Evolutionary conservation across 2,797 vertebrate species (phyloP), one percentile per base, ranked within the genome.

Genomic region (Gouania willdenowi): DNA sequence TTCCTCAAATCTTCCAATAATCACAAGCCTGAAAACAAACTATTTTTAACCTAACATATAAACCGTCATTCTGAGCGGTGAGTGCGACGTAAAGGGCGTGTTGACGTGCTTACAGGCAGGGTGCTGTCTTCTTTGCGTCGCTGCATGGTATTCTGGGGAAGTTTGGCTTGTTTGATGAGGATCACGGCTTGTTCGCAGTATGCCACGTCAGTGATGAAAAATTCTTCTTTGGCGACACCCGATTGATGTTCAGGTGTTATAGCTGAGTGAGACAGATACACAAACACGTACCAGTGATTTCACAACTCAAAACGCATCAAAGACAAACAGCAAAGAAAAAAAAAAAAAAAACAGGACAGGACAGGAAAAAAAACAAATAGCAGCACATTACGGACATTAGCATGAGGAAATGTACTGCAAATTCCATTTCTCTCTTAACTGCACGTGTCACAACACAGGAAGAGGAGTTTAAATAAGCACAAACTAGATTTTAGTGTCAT

Each of bases 121-220:
- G 67, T 58, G 8, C 83, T 81, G 1, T 91, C 88, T 51, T 89
- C 87, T 61, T 81, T 89, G 32, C 71, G 59, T 44, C 72, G 75
- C n/a, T 81, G 72, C 39, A 58, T 70, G 26, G 57, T 75, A 47
- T 71, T 79, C 40, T 73, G 71, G 0, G 81, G 64, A 16, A 81
- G 72, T 0, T 82, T 87, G 77, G 87, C 71, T 51, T 90, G 86
- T 59, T 91, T 91, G 32, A 89, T 86, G 49, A 91, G 76, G 24
- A 87, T 82, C 61, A 70, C 86, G 0, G 92, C 93, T 63, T 97
- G 92, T 43, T 94, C 93, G 0, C 90, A 94, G 80, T 92, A 97
- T 15, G 93, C 92, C 55, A 91, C 57, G 2, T 94, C 92, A 12
- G 89, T 92, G 66, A 80, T 86, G 81, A 94, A 89, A 35, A 84